Conservation (phyloP, 2,888 invertebrate species). For the Myopa tessellatipennis region DNA sequence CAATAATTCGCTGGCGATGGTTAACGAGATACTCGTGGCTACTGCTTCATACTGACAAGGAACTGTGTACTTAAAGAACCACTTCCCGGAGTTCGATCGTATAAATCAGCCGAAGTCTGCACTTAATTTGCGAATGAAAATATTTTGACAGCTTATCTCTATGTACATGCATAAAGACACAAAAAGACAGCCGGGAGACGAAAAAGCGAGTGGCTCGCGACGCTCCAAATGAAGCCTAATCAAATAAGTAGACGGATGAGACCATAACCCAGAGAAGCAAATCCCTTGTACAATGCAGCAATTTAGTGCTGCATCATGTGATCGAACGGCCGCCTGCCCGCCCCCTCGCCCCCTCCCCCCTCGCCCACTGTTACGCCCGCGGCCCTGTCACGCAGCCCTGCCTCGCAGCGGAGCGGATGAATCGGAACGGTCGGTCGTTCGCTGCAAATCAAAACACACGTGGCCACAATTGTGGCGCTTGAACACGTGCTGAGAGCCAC, state of each 20-base stretch:
- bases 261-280: constrained; percentile 40
- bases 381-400: constrained; percentile 27
- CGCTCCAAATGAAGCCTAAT: constrained; percentile 42
- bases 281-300: constrained; percentile 62
- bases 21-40: too few species aligned
- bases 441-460: constrained; percentile 69
- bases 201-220: constrained; percentile 33
- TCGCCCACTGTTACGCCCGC: constrained; percentile 41
- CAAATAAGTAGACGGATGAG: constrained; percentile 45
- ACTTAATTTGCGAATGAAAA: constrained; percentile 59
- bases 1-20: neutral
- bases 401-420: constrained; percentile 41
- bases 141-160: constrained; percentile 61
- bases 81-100: neutral
- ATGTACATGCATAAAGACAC: constrained; percentile 54
- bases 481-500: constrained; percentile 33
- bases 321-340: constrained; percentile 50
- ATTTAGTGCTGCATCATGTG: constrained; percentile 67
- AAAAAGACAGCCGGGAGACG: too few species aligned
- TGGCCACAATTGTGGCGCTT: constrained; percentile 66
- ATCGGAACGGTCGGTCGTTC: constrained; percentile 49
- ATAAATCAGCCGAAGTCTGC: constrained; percentile 17
- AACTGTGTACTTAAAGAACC: too few species aligned
- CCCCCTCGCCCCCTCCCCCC: constrained; percentile 24
- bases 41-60: too few species aligned